These are phyloP conservation scores for Aphyosemion australe DNA, from an alignment of 2,113 vertebrate species.

Conservation along the genomic window DNA sequence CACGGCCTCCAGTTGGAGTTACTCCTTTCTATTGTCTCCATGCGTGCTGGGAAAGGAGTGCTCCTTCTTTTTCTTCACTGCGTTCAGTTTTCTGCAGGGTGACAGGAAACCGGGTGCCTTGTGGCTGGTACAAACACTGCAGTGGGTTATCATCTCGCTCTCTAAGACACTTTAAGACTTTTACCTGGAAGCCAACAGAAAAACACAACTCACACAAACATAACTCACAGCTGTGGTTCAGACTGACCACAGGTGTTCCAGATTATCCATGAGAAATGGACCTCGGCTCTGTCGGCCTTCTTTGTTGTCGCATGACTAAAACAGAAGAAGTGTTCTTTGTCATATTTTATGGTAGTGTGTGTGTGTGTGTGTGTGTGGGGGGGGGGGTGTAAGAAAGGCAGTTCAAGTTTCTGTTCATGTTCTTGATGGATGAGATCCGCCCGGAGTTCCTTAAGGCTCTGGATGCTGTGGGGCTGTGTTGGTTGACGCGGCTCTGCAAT, in stretches of 20 bases:
- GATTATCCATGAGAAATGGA: conserved; percentile 56
- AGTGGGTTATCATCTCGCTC: neutral
- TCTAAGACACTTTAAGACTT: neutral
- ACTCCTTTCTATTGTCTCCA: conserved; percentile 30
- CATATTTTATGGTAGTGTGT: conserved; percentile 1
- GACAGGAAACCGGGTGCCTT: conserved; percentile 27
- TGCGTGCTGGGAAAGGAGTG: conserved; percentile 46
- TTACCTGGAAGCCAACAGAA: conserved; percentile 28
- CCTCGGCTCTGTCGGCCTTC: conserved; percentile 6
- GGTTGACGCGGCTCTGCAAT: too few species aligned
- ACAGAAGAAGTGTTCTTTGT: conserved; percentile 3
- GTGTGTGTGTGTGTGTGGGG: too few species aligned
- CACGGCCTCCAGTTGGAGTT: conserved; percentile 4
- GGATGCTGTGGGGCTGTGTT: too few species aligned
- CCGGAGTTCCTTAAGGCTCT: too few species aligned
- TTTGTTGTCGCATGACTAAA: conserved; percentile 14
- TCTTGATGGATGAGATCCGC: too few species aligned
- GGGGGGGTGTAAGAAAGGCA: too few species aligned
- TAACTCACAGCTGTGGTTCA: neutral
- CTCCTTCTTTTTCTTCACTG: conserved; percentile 9
- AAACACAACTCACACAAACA: neutral
- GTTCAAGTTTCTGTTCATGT: too few species aligned
- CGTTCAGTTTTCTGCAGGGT: conserved; percentile 13
- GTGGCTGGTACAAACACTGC: conserved; percentile 1
- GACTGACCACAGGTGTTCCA: conserved; percentile 50